Evolutionary conservation across 2,113 vertebrate genomes (phyloP).

Genomic region (Tyto alba): DNA sequence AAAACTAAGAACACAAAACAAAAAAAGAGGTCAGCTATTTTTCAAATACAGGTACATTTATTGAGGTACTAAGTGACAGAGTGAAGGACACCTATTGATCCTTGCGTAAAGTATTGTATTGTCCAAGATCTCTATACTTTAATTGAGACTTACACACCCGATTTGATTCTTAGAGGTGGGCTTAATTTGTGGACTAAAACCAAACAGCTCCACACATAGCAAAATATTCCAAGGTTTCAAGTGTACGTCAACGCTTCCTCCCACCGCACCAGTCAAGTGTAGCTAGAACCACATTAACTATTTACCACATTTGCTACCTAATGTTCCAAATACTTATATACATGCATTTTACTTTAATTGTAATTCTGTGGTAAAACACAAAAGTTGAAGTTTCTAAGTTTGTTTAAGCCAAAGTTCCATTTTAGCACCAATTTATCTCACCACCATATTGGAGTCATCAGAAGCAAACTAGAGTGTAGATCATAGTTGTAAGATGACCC

Average conservation of each 20-base stretch:
- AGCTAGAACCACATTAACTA: background rate
- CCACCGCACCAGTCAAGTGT: background rate
- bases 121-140: background rate
- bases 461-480: background rate
- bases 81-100: background rate
- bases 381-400: background rate
- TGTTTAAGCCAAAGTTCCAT: background rate
- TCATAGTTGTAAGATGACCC: background rate
- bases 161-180: background rate
- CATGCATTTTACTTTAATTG: background rate
- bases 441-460: background rate
- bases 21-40: background rate
- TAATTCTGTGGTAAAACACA: background rate
- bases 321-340: background rate
- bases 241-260: background rate
- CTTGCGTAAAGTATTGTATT: background rate
- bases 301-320: background rate
- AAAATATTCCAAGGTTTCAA: background rate
- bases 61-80: background rate
- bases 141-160: background rate
- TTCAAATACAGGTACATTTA: background rate
- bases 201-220: background rate
- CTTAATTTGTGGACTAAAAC: background rate
- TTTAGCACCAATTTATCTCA: background rate
- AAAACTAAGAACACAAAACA: slow-evolving; percentile 75